Conservation (phyloP, 2,888 invertebrate species). For the Eupithecia insigniata region DNA sequence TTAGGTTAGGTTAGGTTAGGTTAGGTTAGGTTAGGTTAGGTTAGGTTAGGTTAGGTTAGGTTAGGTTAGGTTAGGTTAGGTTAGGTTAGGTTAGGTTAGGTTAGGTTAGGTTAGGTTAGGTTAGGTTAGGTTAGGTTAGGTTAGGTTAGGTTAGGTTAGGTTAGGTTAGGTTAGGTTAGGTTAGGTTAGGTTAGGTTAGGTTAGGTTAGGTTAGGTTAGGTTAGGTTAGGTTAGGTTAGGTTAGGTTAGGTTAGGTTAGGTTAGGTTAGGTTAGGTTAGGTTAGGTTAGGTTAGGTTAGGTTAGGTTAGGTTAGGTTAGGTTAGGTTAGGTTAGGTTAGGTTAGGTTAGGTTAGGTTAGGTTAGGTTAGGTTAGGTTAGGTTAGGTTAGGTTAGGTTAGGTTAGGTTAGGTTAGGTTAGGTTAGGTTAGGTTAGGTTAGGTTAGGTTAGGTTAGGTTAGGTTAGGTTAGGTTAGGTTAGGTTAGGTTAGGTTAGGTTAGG, state of each 20-base stretch:
- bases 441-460: slow-evolving; percentile 41
- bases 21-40: slow-evolving; percentile 29
- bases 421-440: slow-evolving; percentile 36
- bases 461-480: slow-evolving; percentile 38
- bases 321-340: slow-evolving; percentile 39
- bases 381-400: slow-evolving; percentile 34
- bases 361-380: slow-evolving; percentile 31
- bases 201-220: slow-evolving; percentile 31
- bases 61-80: slow-evolving; percentile 36
- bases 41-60: slow-evolving; percentile 36
- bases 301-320: slow-evolving; percentile 41
- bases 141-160: slow-evolving; percentile 21
- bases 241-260: slow-evolving; percentile 31
- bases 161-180: slow-evolving; percentile 33
- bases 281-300: slow-evolving; percentile 47
- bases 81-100: slow-evolving; percentile 25
- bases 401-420: slow-evolving; percentile 33
- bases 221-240: slow-evolving; percentile 38
- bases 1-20: slow-evolving; percentile 33
- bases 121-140: slow-evolving; percentile 31
- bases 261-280: slow-evolving; percentile 47
- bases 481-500: slow-evolving; percentile 1
- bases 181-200: slow-evolving; percentile 26
- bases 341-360: slow-evolving; percentile 34
- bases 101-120: slow-evolving; percentile 27